phyloP scores from a whole-genome alignment of 2,888 invertebrate species.

The Therioaphis trifolii region DNA sequence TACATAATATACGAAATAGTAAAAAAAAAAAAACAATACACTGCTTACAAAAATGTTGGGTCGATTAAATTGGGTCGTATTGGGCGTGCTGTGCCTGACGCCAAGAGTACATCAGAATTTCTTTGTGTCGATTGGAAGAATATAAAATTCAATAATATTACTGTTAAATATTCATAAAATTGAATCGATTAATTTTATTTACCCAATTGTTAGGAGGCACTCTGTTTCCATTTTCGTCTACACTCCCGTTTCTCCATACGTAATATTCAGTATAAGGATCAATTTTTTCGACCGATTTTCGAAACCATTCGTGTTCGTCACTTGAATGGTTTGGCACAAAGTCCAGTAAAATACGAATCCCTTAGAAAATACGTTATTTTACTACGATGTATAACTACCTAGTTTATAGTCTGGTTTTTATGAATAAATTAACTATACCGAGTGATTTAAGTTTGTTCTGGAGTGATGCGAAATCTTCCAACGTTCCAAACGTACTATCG shows the following conservation, averaged over 20 bases:
- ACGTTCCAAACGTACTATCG: conserved; percentile 73
- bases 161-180: too few relatives aligned
- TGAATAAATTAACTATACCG: conserved; percentile 64
- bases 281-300: conserved; percentile 74
- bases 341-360: conserved; percentile 75
- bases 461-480: conserved; percentile 72
- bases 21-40: too few relatives aligned
- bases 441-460: conserved; percentile 69
- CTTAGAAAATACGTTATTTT: conserved; percentile 67
- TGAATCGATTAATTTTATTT: conserved; percentile 66
- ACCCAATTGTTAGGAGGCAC: conserved; percentile 84
- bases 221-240: conserved; percentile 69
- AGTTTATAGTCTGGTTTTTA: too few relatives aligned
- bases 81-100: too few relatives aligned
- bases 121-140: too few relatives aligned
- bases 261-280: conserved; percentile 80
- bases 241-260: conserved; percentile 78
- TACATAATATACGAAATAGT: too few relatives aligned
- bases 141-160: too few relatives aligned
- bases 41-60: too few relatives aligned
- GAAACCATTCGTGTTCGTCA: conserved; percentile 85
- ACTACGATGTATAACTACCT: too few relatives aligned
- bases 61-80: too few relatives aligned
- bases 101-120: too few relatives aligned
- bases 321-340: conserved; percentile 83